phyloP scores from a whole-genome alignment of 2,888 invertebrate species.

The Tinea pellionella region DNA sequence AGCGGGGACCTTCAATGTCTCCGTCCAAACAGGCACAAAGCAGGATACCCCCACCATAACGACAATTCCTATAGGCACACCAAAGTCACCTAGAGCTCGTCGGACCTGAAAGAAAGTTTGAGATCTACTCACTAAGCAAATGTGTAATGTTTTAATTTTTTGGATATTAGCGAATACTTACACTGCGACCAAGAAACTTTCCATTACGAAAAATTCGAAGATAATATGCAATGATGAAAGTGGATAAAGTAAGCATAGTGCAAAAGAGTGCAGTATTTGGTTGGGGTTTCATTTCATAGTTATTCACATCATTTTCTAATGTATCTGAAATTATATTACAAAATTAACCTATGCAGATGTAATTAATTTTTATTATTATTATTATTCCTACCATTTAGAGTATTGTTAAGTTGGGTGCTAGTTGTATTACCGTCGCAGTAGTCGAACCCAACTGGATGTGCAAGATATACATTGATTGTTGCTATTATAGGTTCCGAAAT shows the following conservation, averaged over 20 bases:
- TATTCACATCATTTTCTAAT: neutral
- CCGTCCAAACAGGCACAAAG: constrained; percentile 84
- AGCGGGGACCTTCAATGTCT: constrained; percentile 89
- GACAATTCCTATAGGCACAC: constrained; percentile 95
- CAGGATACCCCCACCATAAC: constrained; percentile 88
- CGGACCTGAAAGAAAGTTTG: constrained; percentile 69
- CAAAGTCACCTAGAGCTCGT: constrained; percentile 93
- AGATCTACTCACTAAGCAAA: no score
- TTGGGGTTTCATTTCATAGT: constrained; percentile 45
- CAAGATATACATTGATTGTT: constrained; percentile 79
- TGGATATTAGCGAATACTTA: constrained; percentile 57
- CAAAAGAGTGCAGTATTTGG: constrained; percentile 97
- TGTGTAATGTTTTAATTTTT: no score
- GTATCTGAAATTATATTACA: neutral
- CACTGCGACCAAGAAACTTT: constrained; percentile 93
- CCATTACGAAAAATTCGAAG: constrained; percentile 94
- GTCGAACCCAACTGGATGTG: constrained; percentile 79
- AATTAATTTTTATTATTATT: no score
- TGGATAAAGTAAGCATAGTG: constrained; percentile 88
- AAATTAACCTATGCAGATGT: neutral
- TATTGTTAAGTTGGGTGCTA: neutral
- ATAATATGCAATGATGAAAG: constrained; percentile 94
- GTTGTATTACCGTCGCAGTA: constrained; percentile 27
- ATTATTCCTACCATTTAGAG: neutral
- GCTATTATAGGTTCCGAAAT: constrained; percentile 91